Evolutionary conservation across 1,140 invertebrate species (phyloP), one percentile per base, ranked within the genome.

Genomic region (Heliconius hermathena): DNA sequence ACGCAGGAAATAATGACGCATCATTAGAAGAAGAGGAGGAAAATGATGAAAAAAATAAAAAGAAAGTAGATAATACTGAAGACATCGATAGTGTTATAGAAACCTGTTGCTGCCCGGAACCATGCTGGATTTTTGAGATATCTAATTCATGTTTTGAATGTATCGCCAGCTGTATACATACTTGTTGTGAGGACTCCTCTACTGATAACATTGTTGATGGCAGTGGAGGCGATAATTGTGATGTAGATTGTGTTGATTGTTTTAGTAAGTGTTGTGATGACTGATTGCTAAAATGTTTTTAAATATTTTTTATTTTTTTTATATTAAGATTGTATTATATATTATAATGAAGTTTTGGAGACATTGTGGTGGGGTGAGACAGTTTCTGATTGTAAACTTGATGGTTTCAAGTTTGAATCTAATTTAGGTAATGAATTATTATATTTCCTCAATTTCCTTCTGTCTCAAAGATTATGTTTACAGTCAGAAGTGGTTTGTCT

Each of bases 131-230:
- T 29, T 66, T 66, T 26, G 22, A 66, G 60, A 29, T 26, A 3
- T 66, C 60, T 0, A 66, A 66, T 66, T 66, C 60, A 29, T 66
- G 60, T 66, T 66, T 66, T 66, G 60, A 66, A 66, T 22, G 60
- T 66, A 66, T 66, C 9, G 60, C 60, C 13, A 66, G 60, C 5
- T 66, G 26, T 29, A 66, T 66, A 26, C 60, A 66, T 26, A 13
- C 26, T 13, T 66, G 60, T 3, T 66, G 60, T 66, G 60, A 66
- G 13, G 60, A 66, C 26, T 66, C 26, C 0, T 66, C 60, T 26
- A 66, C 29, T 66, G 60, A 66, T 1, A 66, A 66, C 11, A 66
- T 66, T 66, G 13, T 66, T 66, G 26, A 66, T 16, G 13, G 26
- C 11, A 29, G 26, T 6, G 26, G 22, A 13, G 60, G 60, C 29